phyloP scores from a whole-genome alignment of 2,888 invertebrate genomes.

The Mactromeris polynyma region DNA sequence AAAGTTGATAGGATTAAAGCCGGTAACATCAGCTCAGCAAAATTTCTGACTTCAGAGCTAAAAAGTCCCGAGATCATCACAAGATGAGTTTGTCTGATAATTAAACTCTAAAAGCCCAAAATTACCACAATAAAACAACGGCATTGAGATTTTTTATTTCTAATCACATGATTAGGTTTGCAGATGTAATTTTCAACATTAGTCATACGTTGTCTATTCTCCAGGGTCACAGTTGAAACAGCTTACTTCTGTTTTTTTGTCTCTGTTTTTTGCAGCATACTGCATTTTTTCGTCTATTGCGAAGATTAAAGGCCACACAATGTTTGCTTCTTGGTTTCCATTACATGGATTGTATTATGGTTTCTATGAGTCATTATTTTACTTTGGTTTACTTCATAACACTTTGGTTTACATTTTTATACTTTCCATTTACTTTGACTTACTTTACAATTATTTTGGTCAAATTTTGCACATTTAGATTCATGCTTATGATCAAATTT shows the following conservation, averaged over 20 bases:
- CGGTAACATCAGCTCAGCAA: background rate
- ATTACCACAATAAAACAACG: conserved; percentile 13
- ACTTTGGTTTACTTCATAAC: background rate
- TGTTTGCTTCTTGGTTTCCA: background rate
- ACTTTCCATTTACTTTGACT: too few species aligned
- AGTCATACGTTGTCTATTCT: background rate
- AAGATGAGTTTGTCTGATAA: background rate
- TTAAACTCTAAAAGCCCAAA: background rate
- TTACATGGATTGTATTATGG: background rate
- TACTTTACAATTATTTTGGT: too few species aligned
- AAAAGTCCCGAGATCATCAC: background rate
- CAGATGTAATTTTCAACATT: background rate
- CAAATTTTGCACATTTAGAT: too few species aligned
- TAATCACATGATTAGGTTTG: conserved; percentile 3
- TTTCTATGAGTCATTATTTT: background rate
- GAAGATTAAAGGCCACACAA: background rate
- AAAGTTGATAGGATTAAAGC: too few species aligned
- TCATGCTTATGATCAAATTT: too few species aligned
- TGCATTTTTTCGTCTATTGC: background rate
- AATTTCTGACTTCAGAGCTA: background rate
- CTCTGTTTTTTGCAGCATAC: background rate
- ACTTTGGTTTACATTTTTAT: background rate
- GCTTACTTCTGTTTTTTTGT: background rate
- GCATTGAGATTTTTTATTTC: background rate
- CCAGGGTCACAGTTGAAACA: background rate